phyloP scores from a whole-genome alignment of 1,140 invertebrate species.

The Carcinoscorpius rotundicauda region DNA sequence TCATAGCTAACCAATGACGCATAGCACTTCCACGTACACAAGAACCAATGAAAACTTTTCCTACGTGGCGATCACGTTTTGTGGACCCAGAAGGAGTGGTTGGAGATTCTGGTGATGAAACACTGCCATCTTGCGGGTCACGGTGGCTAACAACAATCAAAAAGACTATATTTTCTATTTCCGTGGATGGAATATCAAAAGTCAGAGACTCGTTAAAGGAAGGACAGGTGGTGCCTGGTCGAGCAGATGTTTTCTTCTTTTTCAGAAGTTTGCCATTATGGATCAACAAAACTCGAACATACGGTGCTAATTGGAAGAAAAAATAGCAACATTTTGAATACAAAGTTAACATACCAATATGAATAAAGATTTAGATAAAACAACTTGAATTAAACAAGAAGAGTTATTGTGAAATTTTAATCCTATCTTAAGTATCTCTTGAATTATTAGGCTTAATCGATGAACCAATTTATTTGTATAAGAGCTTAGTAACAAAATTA shows the following conservation, averaged over 20 bases:
- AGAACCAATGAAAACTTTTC: constrained; percentile 41
- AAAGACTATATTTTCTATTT: constrained; percentile 38
- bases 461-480: no score
- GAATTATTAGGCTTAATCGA: no score
- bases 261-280: constrained; percentile 40
- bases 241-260: constrained; percentile 39
- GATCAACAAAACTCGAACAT: constrained; percentile 39
- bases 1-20: constrained; percentile 45
- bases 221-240: constrained; percentile 29
- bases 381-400: no score
- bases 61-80: constrained; percentile 35
- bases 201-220: constrained; percentile 42
- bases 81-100: constrained; percentile 20
- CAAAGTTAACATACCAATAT: no score
- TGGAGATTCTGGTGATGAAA: constrained; percentile 29
- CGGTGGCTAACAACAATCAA: constrained; percentile 30
- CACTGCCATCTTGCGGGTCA: constrained; percentile 28
- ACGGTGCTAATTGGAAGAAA: constrained; percentile 33
- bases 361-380: no score
- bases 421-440: no score
- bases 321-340: no score
- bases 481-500: no score
- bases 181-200: constrained; percentile 38
- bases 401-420: no score
- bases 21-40: constrained; percentile 37